phyloP scores from a whole-genome alignment of 2,113 vertebrate species.

The Phrynosoma platyrhinos region DNA sequence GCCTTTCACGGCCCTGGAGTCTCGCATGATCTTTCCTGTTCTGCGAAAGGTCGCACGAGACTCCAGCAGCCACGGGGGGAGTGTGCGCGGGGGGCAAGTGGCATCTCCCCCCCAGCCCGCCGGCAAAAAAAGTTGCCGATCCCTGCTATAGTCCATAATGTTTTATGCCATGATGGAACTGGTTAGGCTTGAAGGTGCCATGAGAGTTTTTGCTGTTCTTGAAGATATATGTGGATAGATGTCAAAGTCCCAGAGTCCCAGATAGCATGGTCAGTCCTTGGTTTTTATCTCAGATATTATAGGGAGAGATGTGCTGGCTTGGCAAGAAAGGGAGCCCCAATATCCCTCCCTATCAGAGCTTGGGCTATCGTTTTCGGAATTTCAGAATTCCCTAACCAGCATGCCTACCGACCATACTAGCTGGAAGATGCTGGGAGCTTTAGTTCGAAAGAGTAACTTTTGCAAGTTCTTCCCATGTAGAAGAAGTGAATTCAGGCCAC shows the following conservation, averaged over 20 bases:
- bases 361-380: background rate
- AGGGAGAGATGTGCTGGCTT: slow-evolving; percentile 24
- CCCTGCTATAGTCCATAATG: too few species aligned
- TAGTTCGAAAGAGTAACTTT: too few species aligned
- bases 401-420: background rate
- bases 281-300: slow-evolving; percentile 38
- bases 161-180: too few species aligned
- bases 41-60: too few species aligned
- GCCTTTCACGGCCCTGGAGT: too few species aligned
- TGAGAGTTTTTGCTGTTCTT: background rate
- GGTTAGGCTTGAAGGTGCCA: too few species aligned
- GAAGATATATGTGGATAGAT: background rate
- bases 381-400: background rate
- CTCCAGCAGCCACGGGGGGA: too few species aligned
- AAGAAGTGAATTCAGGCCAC: background rate
- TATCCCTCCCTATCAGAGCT: too few species aligned
- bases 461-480: background rate
- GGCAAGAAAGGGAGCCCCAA: background rate
- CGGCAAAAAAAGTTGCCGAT: too few species aligned
- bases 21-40: too few species aligned
- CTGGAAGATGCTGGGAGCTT: background rate
- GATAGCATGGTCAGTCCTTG: background rate
- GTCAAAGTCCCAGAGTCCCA: background rate
- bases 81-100: too few species aligned
- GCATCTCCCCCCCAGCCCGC: too few species aligned